Evolutionary conservation across 1,140 invertebrate species (phyloP), one percentile per base, ranked within the genome.

Genomic region (Wiebesia pumilae): DNA sequence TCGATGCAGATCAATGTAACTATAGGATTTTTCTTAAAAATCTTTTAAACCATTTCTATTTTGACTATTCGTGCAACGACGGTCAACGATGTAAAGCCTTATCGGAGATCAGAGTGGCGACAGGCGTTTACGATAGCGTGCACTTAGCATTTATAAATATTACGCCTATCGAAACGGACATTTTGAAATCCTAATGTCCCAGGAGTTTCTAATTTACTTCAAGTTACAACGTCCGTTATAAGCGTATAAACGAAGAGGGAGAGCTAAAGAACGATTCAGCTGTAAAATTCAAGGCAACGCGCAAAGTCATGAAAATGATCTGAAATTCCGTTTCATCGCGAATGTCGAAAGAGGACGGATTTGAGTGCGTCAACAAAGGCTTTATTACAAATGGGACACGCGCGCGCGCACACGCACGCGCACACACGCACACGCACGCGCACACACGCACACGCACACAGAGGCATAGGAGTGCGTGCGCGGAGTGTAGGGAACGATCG

Each of bases 401-500:
- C 38, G 35, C 35, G 14, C n/a, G n/a, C n/a, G n/a, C n/a, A n/a
- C n/a, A n/a, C n/a, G n/a, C n/a, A n/a, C n/a, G n/a, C n/a, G n/a
- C n/a, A n/a, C n/a, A n/a, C n/a, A n/a, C n/a, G n/a, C n/a, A n/a
- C n/a, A n/a, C n/a, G n/a, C n/a, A n/a, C n/a, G n/a, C n/a, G n/a
- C n/a, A n/a, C n/a, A n/a, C n/a, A n/a, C n/a, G n/a, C n/a, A n/a
- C n/a, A n/a, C n/a, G n/a, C n/a, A n/a, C n/a, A n/a, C n/a, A 77
- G 33, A 40, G 54, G 33, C 3, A 71, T 10, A 69, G 38, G 82
- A 83, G 84, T 86, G 78, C 87, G 85, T 83, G 87, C 85, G 79
- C 65, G 54, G 43, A 82, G 78, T n/a, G 38, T 38, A 54, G 78
- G 79, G 16, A 79, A 78, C 33, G 38, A 69, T 35, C 69, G 40